Base-by-base conservation (phyloP, 2,113 vertebrate genomes). In the Morone saxatilis region DNA sequence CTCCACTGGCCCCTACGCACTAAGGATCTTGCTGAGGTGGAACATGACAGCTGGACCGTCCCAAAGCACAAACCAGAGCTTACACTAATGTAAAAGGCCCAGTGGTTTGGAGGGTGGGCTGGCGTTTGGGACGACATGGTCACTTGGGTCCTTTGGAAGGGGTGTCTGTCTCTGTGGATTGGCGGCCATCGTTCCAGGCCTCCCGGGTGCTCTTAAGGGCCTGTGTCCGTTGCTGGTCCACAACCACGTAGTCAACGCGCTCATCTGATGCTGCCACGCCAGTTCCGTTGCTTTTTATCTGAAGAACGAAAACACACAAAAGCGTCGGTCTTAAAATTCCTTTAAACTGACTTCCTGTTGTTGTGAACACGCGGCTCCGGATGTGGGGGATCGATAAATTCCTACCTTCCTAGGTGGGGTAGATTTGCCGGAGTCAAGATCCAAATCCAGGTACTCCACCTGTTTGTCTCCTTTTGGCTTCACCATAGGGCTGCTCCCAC, bases 381-480 rank as follows among this genome's bases (percentile, higher is more conserved):
- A 36, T 60, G 11, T 13, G 13, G 6, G 31, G 16, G 1, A 31
- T 31, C 31, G 19, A 14, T 13, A 7, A 22, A 50, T 4, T 41
- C 94, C 85, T 94, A 98, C 98, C 96, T 99, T 99, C 54, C 97
- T 95, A 72, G 98, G 98, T 71, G 97, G 98, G 13, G 98, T 99
- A 78, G 97, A 98, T 86, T 98, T 99, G 73, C 97, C 96, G 0
- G 97, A 96, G 86, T 99, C 98, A 40, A 99, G 95, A 87, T 99
- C 98, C 78, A 99, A 94, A 92, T 99, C 98, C 78, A 99, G 95
- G 92, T 99, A 99, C 86, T 99, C 98, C 86, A 99, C 98, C 94
- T 99, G 98, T 80, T 99, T 99, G 93, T 99, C 98, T 93, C 97
- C 96, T 91, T 98, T 99, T n/a, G 97, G 97, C 90, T 98, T 98